Conservation (phyloP, 2,888 invertebrate genomes). For the Neuroscelio doddi region DNA sequence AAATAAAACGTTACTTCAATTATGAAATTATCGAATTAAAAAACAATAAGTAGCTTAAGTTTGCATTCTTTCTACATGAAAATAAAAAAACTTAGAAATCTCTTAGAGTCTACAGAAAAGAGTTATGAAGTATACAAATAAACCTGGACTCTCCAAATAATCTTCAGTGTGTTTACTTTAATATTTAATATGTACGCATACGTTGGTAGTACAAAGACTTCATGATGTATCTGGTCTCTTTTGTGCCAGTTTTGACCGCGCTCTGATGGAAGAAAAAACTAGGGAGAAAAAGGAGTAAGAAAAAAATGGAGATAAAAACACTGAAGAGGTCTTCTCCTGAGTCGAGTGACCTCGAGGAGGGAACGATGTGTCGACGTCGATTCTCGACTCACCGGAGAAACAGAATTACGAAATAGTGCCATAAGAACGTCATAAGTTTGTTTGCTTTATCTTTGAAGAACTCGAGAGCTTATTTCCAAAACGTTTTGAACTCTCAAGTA, state of each 20-base stretch:
- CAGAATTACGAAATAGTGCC: slow-evolving; percentile 42
- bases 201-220: slow-evolving; percentile 43
- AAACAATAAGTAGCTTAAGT: too few species aligned
- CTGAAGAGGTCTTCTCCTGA: slow-evolving; percentile 33
- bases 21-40: too few species aligned
- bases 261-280: slow-evolving; percentile 35
- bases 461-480: slow-evolving; percentile 40
- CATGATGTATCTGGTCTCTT: slow-evolving; percentile 39
- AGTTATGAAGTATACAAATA: slow-evolving; percentile 68
- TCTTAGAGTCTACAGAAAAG: slow-evolving; percentile 49
- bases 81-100: background rate
- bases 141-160: slow-evolving; percentile 61
- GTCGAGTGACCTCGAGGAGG: slow-evolving; percentile 24
- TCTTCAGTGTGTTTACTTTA: slow-evolving; percentile 55
- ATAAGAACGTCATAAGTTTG: slow-evolving; percentile 35
- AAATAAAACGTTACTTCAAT: too few species aligned
- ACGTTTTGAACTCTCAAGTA: slow-evolving; percentile 41
- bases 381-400: slow-evolving; percentile 16
- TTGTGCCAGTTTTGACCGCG: slow-evolving; percentile 43
- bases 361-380: slow-evolving; percentile 34
- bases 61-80: background rate
- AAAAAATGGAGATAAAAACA: slow-evolving; percentile 18
- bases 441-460: slow-evolving; percentile 25
- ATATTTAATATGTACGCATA: slow-evolving; percentile 54
- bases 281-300: slow-evolving; percentile 5